Evolutionary conservation across 2,113 vertebrate species (phyloP).

Genomic region (Cacatua alba): DNA sequence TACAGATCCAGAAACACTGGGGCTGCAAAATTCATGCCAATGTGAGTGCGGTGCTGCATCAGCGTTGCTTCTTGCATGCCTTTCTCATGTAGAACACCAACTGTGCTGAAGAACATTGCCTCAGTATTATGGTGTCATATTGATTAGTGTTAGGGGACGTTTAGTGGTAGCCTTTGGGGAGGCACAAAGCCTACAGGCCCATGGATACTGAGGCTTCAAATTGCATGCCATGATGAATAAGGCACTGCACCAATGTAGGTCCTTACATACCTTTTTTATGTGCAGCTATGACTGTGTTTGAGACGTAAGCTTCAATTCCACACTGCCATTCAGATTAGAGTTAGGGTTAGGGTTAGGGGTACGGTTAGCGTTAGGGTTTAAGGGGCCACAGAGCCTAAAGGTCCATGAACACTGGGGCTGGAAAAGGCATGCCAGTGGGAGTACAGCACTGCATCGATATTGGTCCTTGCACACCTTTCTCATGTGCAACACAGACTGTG

Average conservation of each 20-base stretch:
- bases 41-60: no score
- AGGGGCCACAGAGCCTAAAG: not conserved
- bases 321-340: not conserved
- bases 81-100: no score
- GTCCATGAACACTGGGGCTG: not conserved
- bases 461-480: not conserved
- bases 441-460: not conserved
- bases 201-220: not conserved
- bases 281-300: no score
- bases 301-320: not conserved
- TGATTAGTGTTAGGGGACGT: no score
- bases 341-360: not conserved
- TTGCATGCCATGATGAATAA: not conserved
- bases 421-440: not conserved
- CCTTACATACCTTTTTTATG: no score
- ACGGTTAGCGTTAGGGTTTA: not conserved
- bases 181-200: not conserved
- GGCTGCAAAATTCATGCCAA: no score
- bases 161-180: not conserved
- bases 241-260: no score
- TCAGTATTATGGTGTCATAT: no score
- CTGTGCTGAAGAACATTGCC: no score
- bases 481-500: not conserved
- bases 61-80: no score
- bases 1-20: no score